Conservation (phyloP, 2,113 vertebrate genomes). For the Tor tambroides region DNA sequence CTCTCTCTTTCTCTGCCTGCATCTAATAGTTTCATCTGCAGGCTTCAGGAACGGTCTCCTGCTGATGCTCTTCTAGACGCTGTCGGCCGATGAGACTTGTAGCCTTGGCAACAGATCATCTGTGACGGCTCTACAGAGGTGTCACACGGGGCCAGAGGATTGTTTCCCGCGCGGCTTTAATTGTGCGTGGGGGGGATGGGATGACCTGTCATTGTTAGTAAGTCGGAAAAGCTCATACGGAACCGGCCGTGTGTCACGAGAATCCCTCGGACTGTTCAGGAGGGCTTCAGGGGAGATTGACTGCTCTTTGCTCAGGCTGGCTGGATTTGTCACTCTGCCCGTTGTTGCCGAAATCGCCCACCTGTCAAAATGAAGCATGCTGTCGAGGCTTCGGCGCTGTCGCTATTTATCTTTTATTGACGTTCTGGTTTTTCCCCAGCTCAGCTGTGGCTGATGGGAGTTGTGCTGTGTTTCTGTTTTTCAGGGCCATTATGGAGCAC, state of each 20-base stretch:
- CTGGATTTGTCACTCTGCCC: slow-evolving; percentile 22
- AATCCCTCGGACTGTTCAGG: not conserved
- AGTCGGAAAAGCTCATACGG: not conserved
- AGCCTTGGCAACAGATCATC: slow-evolving; percentile 48
- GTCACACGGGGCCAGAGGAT: not conserved
- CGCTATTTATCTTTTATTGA: slow-evolving; percentile 26
- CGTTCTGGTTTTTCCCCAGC: not conserved
- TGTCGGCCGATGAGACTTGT: slow-evolving; percentile 31
- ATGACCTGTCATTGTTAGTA: slow-evolving; percentile 22
- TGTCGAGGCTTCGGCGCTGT: not conserved
- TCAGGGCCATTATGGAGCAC: slow-evolving; percentile 95
- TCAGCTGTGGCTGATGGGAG: slow-evolving; percentile 28
- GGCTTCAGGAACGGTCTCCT: slow-evolving; percentile 2
- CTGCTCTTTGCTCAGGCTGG: not conserved
- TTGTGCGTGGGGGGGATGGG: not conserved
- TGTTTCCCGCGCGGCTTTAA: not conserved
- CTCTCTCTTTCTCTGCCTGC: not conserved
- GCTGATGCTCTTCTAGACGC: slow-evolving; percentile 21
- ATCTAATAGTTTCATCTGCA: not conserved
- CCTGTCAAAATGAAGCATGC: slow-evolving; percentile 34
- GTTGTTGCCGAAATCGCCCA: not conserved
- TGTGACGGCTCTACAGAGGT: slow-evolving; percentile 5
- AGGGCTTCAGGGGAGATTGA: not conserved
- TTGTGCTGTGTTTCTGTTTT: slow-evolving; percentile 67
- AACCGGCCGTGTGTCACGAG: not conserved